Evolutionary conservation across 2,113 vertebrate genomes (phyloP), one percentile per base, ranked within the genome.

Genomic region (Accipiter virgatus): DNA sequence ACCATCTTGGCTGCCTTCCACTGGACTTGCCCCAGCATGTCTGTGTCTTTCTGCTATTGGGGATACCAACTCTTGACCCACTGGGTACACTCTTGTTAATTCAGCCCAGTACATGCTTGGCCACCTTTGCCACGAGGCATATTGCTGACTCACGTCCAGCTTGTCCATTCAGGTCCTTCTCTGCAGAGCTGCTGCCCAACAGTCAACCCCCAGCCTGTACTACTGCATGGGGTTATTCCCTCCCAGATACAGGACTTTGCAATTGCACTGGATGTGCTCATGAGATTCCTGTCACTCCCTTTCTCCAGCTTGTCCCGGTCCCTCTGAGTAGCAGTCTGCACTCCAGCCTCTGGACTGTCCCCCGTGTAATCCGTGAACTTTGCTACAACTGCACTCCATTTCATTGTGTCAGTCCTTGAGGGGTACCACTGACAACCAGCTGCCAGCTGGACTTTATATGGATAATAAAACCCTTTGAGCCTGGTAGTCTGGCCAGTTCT

Each of bases 341-440:
- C 47, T 73, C 27, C 58, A 59, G 52, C 58, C 17, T 82, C 38
- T 67, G 40, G 40, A 20, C 47, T 62, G 36, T 34, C 13, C 36
- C 3, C 3, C 11, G 1, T 2, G 2, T 15, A 58, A 53, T 52
- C 34, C 0, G 2, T 52, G 29, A 47, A 25, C 25, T 56, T 56
- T 56, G 18, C 42, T 48, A n/a, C 22, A 29, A 31, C n/a, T 42
- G 34, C 22, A 14, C 26, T 73, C 18, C 18, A 9, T 52, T 77
- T 58, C 29, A 9, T 25, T 2, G 1, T 43, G 4, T 50, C 45
- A 32, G 27, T 32, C 36, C 32, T 27, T 62, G 23, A 78, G 29
- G 31, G 31, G 7, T 53, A 52, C 55, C 10, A 19, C 34, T 70
- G 56, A 7, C 63, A 71, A 71, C 31, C 19, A 12, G 15, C 26